Base-by-base conservation (phyloP, 1,140 invertebrate species). In the Drosophila nikananu region DNA sequence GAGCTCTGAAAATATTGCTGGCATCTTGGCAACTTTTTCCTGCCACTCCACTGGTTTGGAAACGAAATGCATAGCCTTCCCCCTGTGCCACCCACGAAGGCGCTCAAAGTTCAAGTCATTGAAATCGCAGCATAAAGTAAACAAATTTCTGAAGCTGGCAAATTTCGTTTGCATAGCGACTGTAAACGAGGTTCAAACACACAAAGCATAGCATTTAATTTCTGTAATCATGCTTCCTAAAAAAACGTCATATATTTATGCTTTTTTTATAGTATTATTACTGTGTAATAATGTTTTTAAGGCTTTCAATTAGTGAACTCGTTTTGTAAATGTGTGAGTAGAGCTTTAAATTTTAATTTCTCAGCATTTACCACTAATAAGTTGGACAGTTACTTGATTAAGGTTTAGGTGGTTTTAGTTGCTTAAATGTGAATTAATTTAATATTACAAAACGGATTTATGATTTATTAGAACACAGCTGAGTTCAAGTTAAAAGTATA, bases 1-100 rank as follows among this genome's bases (percentile, higher is more conserved):
- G 83, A 71, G 67, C 49, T 68, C 44, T 64, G 70, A 12, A 77
- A 48, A 54, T 52, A 51, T 51, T 12, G 70, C 59, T 17, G 27
- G 49, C 23, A 61, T 79, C 55, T 72, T 59, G 32, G 44, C 27
- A 49, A 27, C 39, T 32, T 32, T 58, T 72, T 77, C 76, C 76
- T 77, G 75, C 23, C 75, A 79, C 49, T 49, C 32, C 48, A 27
- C 46, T 35, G 23, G 15, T 48, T 35, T 32, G n/a, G 41, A 41
- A 32, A 32, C 49, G 49, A 13, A 52, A 32, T 52, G 49, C 27
- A 52, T 32, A 1, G 13, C 39, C 37, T 19, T 30, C 55, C 41
- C 37, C 37, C 17, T 5, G 10, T 5, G 37, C 67, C 67, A 68
- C 64, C 65, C 58, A 68, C 58, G 21, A 41, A 37, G 54, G 41